A percentile compares a stretch with the other conserved stretches of the same genome.
phyloP scores from a whole-genome alignment of 2,797 vertebrate species.

The Propithecus perrieri region DNA sequence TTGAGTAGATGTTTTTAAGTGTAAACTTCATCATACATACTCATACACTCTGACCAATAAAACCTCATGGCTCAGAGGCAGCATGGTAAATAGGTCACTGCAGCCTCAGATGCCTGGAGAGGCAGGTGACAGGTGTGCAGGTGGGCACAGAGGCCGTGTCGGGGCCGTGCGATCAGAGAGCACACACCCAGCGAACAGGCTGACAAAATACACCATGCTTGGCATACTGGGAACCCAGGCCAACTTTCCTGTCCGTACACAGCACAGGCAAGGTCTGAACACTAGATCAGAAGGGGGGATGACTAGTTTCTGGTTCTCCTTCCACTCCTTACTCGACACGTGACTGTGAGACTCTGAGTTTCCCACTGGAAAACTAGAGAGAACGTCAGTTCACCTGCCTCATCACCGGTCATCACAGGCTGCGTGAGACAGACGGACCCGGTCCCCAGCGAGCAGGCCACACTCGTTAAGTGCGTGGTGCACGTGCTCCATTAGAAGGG shows the following conservation, averaged over 20 bases:
- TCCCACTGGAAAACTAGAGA: neutral
- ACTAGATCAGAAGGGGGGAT: neutral
- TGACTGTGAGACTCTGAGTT: neutral
- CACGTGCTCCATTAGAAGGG: no score
- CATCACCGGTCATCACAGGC: neutral
- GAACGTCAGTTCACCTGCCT: neutral
- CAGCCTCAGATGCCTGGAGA: neutral
- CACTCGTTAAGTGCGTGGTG: fast-evolving
- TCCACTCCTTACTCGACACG: neutral
- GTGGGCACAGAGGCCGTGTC: neutral
- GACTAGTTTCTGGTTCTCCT: neutral
- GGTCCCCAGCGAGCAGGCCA: fast-evolving
- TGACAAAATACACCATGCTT: neutral
- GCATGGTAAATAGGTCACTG: neutral
- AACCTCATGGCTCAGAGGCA: neutral
- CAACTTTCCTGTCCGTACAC: fast-evolving
- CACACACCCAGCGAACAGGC: neutral
- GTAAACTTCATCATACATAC: neutral
- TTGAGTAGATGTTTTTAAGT: neutral
- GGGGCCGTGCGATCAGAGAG: neutral
- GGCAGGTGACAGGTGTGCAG: neutral
- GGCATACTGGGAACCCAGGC: neutral
- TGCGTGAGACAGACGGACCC: neutral
- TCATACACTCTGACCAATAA: neutral
- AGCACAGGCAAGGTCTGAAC: neutral